Conservation (phyloP, 2,888 invertebrate species). For the Nephrotoma appendiculata region DNA sequence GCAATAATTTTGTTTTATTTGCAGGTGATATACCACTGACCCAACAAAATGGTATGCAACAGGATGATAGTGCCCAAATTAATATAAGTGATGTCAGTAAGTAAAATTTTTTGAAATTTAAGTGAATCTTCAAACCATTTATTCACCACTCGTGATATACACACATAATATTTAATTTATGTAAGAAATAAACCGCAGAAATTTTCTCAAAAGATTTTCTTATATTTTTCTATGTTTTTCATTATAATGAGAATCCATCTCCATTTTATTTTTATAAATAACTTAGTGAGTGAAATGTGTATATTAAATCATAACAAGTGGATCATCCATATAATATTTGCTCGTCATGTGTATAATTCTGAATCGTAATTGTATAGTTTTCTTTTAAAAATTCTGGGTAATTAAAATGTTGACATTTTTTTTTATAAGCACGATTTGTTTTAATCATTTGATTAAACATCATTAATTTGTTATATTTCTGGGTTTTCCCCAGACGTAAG, state of each 20-base stretch:
- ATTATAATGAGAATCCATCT: neutral
- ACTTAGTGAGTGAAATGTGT: no score
- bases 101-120: slow-evolving; percentile 28
- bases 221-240: neutral
- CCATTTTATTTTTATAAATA: neutral
- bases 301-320: no score
- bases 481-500: neutral
- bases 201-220: neutral
- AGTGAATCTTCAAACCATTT: neutral
- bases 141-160: neutral
- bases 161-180: neutral
- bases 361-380: no score
- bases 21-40: neutral
- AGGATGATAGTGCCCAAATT: slow-evolving; percentile 36
- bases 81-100: slow-evolving; percentile 71
- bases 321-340: no score
- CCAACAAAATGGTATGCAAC: slow-evolving; percentile 24
- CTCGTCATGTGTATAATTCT: no score
- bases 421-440: neutral
- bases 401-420: neutral
- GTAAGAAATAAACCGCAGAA: neutral
- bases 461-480: neutral
- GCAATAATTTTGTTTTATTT: neutral
- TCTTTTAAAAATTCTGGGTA: no score
- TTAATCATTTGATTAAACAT: neutral